These are phyloP conservation scores for Stenotaenia linearis DNA, from an alignment of 2,888 invertebrate species.

Conservation along the genomic window DNA sequence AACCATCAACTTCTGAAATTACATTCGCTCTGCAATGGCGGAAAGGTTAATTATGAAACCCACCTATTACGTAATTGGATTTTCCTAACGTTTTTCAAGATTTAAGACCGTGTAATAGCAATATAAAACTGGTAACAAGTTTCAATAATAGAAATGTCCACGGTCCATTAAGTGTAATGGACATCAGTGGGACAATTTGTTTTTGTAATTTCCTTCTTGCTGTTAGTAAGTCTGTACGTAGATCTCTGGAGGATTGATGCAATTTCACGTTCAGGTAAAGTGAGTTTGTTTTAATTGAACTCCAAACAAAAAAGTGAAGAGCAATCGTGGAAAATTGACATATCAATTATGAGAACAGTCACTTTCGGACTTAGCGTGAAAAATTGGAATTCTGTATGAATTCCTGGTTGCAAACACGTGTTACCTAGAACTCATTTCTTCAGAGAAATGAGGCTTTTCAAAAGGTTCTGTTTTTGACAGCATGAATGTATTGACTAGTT, in stretches of 20 bases:
- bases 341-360: not conserved
- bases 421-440: slow-evolving; percentile 17
- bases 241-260: not conserved
- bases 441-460: slow-evolving; percentile 1
- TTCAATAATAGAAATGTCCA: not conserved
- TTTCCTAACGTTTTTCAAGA: not conserved
- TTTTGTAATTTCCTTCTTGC: not conserved
- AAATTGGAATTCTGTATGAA: not conserved
- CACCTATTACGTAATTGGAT: not conserved
- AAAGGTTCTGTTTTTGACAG: slow-evolving; percentile 13
- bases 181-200: not conserved
- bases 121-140: not conserved
- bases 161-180: not conserved
- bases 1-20: not conserved
- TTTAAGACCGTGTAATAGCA: not conserved
- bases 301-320: not conserved
- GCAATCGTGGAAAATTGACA: not conserved
- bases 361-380: not conserved
- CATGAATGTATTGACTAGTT: not conserved
- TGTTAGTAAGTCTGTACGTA: not conserved
- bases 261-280: not conserved
- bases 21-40: not conserved
- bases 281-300: not conserved
- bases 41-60: not conserved
- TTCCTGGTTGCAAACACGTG: not conserved